Evolutionary conservation across 2,797 vertebrate species (phyloP), one percentile per base, ranked within the genome.

Genomic region (Xenentodon cancila): DNA sequence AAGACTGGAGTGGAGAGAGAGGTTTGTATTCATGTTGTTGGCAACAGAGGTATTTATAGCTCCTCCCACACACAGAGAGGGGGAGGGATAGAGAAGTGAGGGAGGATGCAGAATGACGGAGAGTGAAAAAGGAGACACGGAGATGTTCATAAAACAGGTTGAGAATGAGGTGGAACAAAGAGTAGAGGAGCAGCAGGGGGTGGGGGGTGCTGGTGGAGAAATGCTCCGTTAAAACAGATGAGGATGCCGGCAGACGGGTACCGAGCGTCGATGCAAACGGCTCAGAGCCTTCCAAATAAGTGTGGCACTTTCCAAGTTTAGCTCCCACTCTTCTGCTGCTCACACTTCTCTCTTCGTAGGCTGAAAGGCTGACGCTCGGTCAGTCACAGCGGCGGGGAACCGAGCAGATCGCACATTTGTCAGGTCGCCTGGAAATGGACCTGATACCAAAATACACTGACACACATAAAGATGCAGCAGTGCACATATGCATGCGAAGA

Each of bases 41-140:
- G 84, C 85, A 88, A 90, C 88, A 84, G 86, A 63, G 77, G 84
- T 90, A 91, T 91, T 91, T 89, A 81, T 90, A 90, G 82, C 85
- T 85, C 89, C 88, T 81, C 87, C 90, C 89, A 91, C 88, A 86
- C 81, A 70, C 1, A 21, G 59, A 69, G 58, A 72, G 34, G 59
- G 49, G 21, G 42, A 80, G 75, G 60, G 61, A 60, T 54, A 53
- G 59, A 55, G 15, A 52, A 52, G 34, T 21, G 25, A 43, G 27
- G 60, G 63, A 56, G 57, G 40, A 66, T 54, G 40, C 15, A 21
- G 47, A 54, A 50, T 27, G 54, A 59, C 19, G 53, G 45, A 16
- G 73, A 76, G 63, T 32, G 72, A 71, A 71, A 76, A 58, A 67
- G 58, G 59, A 47, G 77, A 74, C 43, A 42, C 43, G 25, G 25